A percentile compares a stretch with the other conserved stretches of the same genome.
Evolutionary conservation across 1,140 invertebrate species (phyloP).

Genomic region (Brachionus calyciflorus): DNA sequence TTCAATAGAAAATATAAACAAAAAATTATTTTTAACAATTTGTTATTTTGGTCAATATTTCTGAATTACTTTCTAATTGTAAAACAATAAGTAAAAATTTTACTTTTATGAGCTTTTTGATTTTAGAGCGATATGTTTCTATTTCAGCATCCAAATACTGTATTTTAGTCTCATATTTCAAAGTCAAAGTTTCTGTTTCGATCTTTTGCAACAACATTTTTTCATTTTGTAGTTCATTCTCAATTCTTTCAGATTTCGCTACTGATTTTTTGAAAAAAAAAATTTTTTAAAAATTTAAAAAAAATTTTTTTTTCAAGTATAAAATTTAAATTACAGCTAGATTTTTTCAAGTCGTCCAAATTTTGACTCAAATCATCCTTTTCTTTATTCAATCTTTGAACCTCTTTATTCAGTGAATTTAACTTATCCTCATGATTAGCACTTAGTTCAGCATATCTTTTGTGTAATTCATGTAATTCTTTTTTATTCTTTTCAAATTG

Average conservation of each 20-base stretch:
- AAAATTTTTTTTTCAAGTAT: too few species aligned
- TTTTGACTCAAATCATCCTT: constrained; percentile 11
- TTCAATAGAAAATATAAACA: too few species aligned
- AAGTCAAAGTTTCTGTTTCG: background rate
- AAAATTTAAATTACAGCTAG: background rate
- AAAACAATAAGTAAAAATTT: background rate
- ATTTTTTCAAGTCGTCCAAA: background rate
- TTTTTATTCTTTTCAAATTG: constrained; percentile 39
- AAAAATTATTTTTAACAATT: too few species aligned
- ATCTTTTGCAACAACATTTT: constrained; percentile 33
- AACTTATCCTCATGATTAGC: constrained; percentile 6
- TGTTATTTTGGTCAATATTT: too few species aligned
- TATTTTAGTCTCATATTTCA: constrained; percentile 42
- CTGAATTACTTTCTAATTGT: too few species aligned
- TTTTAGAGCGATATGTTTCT: constrained; percentile 31
- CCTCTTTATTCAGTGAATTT: background rate
- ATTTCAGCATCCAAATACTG: constrained; percentile 40
- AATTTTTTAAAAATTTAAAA: background rate
- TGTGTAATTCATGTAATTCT: constrained; percentile 9
- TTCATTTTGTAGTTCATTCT: constrained; percentile 36
- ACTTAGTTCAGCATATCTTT: background rate
- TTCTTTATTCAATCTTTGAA: constrained; percentile 24
- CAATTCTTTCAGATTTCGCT: constrained; percentile 10
- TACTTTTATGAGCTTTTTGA: constrained; percentile 18
- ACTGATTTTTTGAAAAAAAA: background rate